A percentile compares a stretch with the other conserved stretches of the same genome.
Evolutionary conservation across 2,113 vertebrate species (phyloP).

Genomic region (Eclectus roratus): DNA sequence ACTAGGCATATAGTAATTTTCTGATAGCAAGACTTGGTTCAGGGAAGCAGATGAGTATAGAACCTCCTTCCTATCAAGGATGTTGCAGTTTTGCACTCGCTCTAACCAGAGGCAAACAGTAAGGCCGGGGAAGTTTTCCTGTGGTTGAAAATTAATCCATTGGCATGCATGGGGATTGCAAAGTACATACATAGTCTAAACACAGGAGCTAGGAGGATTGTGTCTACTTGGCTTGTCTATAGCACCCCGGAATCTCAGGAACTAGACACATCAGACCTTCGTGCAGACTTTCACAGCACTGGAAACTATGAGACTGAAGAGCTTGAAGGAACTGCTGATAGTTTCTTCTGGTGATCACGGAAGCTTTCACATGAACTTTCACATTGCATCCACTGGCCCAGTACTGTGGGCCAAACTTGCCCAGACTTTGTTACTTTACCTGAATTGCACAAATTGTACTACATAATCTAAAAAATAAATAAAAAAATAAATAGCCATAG

Average conservation of each 20-base stretch:
- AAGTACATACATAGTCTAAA: background rate
- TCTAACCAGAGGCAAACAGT: background rate
- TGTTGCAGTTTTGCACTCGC: background rate
- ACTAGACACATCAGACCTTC: background rate
- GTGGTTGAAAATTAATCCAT: background rate
- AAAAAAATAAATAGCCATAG: background rate
- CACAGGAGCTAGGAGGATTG: background rate
- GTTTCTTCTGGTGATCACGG: background rate
- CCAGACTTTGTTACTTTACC: background rate
- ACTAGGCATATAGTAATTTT: background rate
- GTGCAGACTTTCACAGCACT: background rate
- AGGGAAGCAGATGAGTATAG: background rate
- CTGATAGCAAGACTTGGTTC: background rate
- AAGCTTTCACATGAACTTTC: background rate
- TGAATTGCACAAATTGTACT: background rate
- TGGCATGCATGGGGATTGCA: background rate
- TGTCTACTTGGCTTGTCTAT: background rate
- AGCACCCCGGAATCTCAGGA: background rate
- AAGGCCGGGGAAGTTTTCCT: background rate
- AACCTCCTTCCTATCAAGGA: background rate
- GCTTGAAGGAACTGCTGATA: background rate
- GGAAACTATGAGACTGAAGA: background rate
- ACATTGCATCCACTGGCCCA: background rate
- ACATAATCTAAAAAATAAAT: background rate
- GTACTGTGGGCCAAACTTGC: background rate